A percentile compares a stretch with the other conserved stretches of the same genome.
These are phyloP conservation scores for Stigmatopora nigra DNA, from an alignment of 2,113 vertebrate species.

Conservation along the genomic window DNA sequence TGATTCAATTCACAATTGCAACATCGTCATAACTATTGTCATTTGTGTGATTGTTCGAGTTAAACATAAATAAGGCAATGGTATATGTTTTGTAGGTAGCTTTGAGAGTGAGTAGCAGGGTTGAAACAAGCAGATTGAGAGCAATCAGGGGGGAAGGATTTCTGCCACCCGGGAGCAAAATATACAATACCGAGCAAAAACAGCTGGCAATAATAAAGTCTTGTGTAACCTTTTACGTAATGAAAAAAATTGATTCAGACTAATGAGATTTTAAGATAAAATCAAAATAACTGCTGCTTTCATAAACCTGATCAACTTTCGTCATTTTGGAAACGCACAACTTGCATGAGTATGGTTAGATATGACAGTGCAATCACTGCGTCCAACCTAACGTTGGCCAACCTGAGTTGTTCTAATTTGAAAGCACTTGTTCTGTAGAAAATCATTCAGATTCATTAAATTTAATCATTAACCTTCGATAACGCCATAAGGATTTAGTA, in stretches of 20 bases:
- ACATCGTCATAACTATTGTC: neutral
- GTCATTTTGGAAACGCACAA: neutral
- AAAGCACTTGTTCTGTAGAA: neutral
- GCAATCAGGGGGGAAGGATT: neutral
- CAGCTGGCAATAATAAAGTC: neutral
- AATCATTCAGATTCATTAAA: neutral
- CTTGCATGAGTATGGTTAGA: neutral
- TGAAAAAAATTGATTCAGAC: conserved; percentile 1
- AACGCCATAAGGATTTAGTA: too few species aligned
- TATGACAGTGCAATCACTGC: neutral
- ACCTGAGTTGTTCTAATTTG: neutral
- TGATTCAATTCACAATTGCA: neutral
- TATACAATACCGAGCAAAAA: neutral
- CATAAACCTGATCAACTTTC: neutral
- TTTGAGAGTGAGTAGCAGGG: neutral
- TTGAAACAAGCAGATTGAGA: neutral
- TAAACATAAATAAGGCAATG: conserved; percentile 4
- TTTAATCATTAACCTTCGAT: too few species aligned
- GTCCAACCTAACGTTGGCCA: neutral
- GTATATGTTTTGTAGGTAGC: neutral
- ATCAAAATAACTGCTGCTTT: neutral
- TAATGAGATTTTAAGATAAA: neutral
- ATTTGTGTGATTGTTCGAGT: neutral
- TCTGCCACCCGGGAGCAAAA: neutral
- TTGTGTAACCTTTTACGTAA: neutral